Percentiles rank a stretch among this genome's conserved stretches.
Evolutionary conservation across 1,140 invertebrate species (phyloP).

Genomic region (Macrosteles quadrilineatus): DNA sequence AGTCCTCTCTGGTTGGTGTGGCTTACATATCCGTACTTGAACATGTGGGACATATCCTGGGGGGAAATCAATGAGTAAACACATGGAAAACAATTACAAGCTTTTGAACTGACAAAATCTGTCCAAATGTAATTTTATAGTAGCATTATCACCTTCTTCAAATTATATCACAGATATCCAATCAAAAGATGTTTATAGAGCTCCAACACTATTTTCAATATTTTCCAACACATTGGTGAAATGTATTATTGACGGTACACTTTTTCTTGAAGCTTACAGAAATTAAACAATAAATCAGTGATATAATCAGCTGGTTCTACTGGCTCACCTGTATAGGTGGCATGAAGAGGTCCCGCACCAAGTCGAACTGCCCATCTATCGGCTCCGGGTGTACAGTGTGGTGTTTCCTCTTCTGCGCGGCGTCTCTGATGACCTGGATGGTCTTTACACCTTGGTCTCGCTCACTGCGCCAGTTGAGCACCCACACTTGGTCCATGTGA

Average conservation of each 20-base stretch:
- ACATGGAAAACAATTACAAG: conserved; percentile 8
- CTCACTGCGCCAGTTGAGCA: conserved; percentile 69
- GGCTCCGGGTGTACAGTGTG: conserved; percentile 78
- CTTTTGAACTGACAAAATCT: not conserved
- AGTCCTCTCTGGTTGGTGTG: conserved; percentile 73
- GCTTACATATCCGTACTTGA: conserved; percentile 78
- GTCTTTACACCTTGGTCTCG: conserved; percentile 67
- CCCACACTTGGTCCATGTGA: conserved; percentile 78
- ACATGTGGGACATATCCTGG: conserved; percentile 65
- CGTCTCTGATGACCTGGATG: conserved; percentile 74
- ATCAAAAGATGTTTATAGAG: no score
- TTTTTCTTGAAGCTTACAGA: no score
- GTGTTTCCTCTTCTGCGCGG: conserved; percentile 73
- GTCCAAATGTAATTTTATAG: not conserved
- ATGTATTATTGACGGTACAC: no score
- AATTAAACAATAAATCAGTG: no score
- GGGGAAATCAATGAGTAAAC: conserved; percentile 42
- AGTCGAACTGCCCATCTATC: conserved; percentile 77
- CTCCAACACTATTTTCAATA: no score
- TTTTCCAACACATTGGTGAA: no score
- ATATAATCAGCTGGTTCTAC: no score
- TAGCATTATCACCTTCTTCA: no score
- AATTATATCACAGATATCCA: no score
- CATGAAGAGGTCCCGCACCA: conserved; percentile 71
- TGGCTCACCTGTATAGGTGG: conserved; percentile 58